Evolutionary conservation across 2,113 vertebrate species (phyloP).

Genomic region (Ciconia maguari): DNA sequence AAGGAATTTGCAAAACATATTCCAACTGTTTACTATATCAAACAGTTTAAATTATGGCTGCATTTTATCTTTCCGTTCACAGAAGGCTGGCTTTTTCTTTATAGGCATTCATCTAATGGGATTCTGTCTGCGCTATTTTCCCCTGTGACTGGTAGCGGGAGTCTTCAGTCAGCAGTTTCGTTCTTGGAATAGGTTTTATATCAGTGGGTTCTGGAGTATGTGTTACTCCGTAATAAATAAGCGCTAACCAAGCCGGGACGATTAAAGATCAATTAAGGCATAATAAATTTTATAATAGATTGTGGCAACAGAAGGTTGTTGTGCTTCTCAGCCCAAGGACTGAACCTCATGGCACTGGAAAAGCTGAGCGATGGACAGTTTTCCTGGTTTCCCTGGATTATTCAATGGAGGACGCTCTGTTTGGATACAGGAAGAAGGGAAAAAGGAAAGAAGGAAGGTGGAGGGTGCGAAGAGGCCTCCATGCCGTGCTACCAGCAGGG

Average conservation of each 20-base stretch:
- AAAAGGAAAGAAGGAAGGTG: background rate
- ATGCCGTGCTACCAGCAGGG: too few species aligned
- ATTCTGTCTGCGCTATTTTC: background rate
- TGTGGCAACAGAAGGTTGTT: background rate
- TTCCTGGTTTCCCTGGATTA: background rate
- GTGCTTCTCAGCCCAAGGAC: background rate
- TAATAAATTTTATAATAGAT: background rate
- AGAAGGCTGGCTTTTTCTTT: conserved; percentile 37
- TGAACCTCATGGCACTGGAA: background rate
- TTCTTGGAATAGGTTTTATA: conserved; percentile 45
- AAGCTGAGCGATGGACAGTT: background rate
- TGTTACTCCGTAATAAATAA: background rate
- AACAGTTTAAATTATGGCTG: conserved; percentile 12
- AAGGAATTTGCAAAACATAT: conserved; percentile 27
- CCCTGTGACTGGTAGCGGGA: background rate
- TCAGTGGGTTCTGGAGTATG: background rate
- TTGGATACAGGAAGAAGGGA: background rate
- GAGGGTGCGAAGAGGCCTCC: background rate
- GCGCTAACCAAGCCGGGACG: background rate
- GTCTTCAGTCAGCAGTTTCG: conserved; percentile 17
- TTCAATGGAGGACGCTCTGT: background rate
- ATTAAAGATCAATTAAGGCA: conserved; percentile 5
- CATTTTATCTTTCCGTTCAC: conserved; percentile 28
- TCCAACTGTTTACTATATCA: background rate
- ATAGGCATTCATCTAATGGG: background rate